Conservation (phyloP, 2,797 vertebrate species). For the Megalops cyprinoides region DNA sequence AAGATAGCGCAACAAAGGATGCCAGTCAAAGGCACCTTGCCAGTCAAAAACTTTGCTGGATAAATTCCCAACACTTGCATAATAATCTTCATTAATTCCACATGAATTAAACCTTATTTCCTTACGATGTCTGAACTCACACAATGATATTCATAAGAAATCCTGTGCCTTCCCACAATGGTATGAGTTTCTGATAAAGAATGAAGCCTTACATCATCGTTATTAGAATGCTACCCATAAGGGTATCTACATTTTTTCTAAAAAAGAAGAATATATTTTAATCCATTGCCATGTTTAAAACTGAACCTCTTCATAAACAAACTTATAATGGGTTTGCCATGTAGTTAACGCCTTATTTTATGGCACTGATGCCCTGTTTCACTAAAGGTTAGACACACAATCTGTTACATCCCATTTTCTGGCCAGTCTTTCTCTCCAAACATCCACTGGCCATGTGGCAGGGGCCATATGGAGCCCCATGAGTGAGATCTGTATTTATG, state of each 20-base stretch:
- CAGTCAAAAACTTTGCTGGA: not conserved
- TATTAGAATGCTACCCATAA: too few species aligned
- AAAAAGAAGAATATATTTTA: too few species aligned
- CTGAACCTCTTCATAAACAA: too few species aligned
- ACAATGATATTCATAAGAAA: not conserved
- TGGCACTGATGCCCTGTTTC: not conserved
- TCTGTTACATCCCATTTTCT: not conserved
- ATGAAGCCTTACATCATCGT: not conserved
- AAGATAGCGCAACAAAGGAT: not conserved
- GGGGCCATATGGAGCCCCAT: not conserved
- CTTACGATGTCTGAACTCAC: not conserved
- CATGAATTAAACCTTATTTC: too few species aligned
- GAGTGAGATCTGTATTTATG: not conserved
- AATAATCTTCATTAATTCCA: too few species aligned
- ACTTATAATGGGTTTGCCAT: not conserved
- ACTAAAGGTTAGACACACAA: conserved; percentile 2
- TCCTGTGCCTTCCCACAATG: not conserved
- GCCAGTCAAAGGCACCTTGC: not conserved
- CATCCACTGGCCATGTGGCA: not conserved
- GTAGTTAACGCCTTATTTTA: not conserved
- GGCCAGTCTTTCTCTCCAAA: not conserved
- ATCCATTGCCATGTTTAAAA: too few species aligned
- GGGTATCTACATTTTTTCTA: too few species aligned
- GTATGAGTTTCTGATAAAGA: not conserved
- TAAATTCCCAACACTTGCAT: too few species aligned